Base-by-base conservation (phyloP, 1,140 invertebrate genomes). In the Zaprionus africanus region DNA sequence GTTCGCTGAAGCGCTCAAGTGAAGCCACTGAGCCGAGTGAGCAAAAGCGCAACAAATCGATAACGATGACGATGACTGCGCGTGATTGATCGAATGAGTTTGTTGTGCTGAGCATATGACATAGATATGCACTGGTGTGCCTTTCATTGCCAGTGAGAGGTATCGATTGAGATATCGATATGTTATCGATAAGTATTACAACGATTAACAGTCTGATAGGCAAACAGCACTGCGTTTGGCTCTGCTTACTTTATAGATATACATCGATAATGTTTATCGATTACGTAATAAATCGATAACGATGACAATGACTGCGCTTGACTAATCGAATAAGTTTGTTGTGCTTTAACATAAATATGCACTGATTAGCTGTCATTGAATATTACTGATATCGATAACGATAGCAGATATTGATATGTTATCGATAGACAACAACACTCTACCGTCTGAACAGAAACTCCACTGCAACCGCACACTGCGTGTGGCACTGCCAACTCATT, bases 21-120 rank as follows among this genome's bases (percentile, higher is more conserved):
- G 54, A 34, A 34, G n/a, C 73, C 65, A 69, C 58, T 75, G 72
- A 75, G 72, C 59, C 66, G 66, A 62, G 36, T 76, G 46, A 64
- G 54, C 60, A 64, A 76, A 76, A 64, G 67, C 51, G 65, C 57
- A 74, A 24, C 19, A 51, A 51, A 51, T 61, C 57, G 70, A 73
- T 67, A 73, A 56, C 64, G 70, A 66, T 53, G 61, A 13, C 61
- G 61, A 24, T 36, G 38, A 6, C 38, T 54, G 62, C 31, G 24
- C 12, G 28, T 72, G 15, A 49, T 49, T 49, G 19, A 49, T 49
- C 46, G 17, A 19, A 11, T 49, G 43, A 22, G 17, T 46, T 46
- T 46, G 6, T 6, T 0, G 43, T 46, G 17, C 43, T 13, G 5
- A n/a, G 26, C 24, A 51, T 22, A 62, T 34, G 60, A 56, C 56